A percentile compares a stretch with the other conserved stretches of the same genome.
Evolutionary conservation across 2,888 invertebrate genomes (phyloP).

Genomic region (Pseudoips prasinana): DNA sequence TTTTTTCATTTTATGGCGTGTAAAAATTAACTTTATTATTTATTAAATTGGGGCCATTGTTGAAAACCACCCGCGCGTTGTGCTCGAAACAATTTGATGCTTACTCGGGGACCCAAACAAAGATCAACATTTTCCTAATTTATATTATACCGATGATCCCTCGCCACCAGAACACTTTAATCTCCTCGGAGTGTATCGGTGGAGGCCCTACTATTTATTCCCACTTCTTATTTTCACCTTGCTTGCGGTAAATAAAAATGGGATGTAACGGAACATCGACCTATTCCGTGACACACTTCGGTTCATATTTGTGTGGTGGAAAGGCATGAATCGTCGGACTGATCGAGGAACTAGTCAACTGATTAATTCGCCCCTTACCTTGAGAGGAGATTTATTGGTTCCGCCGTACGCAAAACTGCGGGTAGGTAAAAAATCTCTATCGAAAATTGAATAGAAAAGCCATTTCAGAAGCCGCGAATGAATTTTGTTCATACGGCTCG

Average conservation of each 20-base stretch:
- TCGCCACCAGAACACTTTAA: conserved; percentile 66
- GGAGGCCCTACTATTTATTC: conserved; percentile 73
- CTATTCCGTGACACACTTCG: conserved; percentile 35
- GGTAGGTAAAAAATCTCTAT: conserved; percentile 81
- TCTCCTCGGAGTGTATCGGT: conserved; percentile 74
- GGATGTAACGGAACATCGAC: conserved; percentile 42
- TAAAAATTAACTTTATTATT: conserved; percentile 52
- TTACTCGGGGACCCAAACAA: conserved; percentile 42
- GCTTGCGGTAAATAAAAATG: conserved; percentile 62
- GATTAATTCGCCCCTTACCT: conserved; percentile 81
- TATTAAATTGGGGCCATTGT: conserved; percentile 29
- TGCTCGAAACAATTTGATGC: conserved; percentile 17
- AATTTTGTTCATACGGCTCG: conserved; percentile 65
- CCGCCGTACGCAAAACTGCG: conserved; percentile 80
- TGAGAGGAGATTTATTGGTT: conserved; percentile 80
- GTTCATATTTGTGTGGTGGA: conserved; percentile 44
- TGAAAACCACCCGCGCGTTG: conserved; percentile 11
- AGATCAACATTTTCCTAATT: conserved; percentile 59
- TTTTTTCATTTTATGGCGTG: conserved; percentile 55
- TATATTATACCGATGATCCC: conserved; percentile 60
- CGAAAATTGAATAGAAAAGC: conserved; percentile 82
- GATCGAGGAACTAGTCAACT: conserved; percentile 67
- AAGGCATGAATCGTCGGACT: conserved; percentile 49
- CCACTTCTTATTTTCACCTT: conserved; percentile 79
- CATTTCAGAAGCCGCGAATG: conserved; percentile 69